Base-by-base conservation (phyloP, 1,140 invertebrate species). In the Pogonognathellus flavescens region DNA sequence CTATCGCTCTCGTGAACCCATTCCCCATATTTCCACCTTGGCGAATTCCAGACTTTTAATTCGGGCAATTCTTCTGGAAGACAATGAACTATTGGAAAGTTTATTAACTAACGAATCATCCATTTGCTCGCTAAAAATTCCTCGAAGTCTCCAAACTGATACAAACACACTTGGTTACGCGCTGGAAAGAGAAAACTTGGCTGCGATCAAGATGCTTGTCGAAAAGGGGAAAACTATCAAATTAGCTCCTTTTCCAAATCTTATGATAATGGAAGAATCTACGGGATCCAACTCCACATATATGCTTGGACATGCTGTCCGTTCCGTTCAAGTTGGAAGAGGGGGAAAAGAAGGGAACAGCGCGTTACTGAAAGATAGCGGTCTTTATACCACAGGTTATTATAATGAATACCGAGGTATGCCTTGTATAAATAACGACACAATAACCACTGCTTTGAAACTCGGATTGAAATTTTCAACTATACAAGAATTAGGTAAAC, bases 1-100 rank as follows among this genome's bases (percentile, higher is more conserved):
- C n/a, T 92, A 92, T 89, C 90, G 92, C 85, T 90, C 90, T 49
- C 90, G 90, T 52, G 88, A 90, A 20, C 88, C 89, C 59, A 89
- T 92, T 72, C 92, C 92, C 22, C 91, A 90, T 87, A 89, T 92
- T 20, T 92, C 92, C 8, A 89, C 90, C n/a, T 84, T 89, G 16
- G 90, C 90, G 20, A 89, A 92, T 80, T 90, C 90, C 9, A 91
- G 91, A 86, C 87, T 92, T 55, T 87, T 91, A 1, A 91, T 92
- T 84, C 88, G 91, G 82, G 92, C 92, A 72, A 90, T 92, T 9
- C 83, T 92, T 22, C 85, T 92, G 5, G 89, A 89, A 14, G 91
- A 92, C 85, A 89, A 82, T 11, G 80, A 86, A 55, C 31, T 87
- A 25, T 72, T 88, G 57, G 85, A 88, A 81, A 85, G 41, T 50